Conservation (phyloP, 2,888 invertebrate genomes). For the Linnaemya vulpina region DNA sequence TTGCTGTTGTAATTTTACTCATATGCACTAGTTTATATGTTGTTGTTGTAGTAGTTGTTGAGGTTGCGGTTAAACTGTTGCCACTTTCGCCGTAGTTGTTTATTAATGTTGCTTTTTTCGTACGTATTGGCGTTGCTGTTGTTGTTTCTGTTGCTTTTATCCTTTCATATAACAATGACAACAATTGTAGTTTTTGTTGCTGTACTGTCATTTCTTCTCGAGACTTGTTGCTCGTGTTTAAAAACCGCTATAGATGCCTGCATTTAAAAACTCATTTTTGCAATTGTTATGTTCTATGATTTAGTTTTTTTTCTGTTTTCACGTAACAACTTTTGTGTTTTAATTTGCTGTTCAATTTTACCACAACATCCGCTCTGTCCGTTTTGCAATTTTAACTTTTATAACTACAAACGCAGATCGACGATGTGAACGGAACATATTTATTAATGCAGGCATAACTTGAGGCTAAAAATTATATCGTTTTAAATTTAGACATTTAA, state of each 20-base stretch:
- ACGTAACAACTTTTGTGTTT: conserved; percentile 35
- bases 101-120: conserved; percentile 45
- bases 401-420: neutral
- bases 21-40: conserved; percentile 40
- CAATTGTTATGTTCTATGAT: conserved; percentile 21
- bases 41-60: conserved; percentile 66
- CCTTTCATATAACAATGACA: conserved; percentile 55
- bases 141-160: conserved; percentile 52
- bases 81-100: conserved; percentile 36
- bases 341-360: conserved; percentile 42
- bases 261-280: conserved; percentile 44
- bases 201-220: conserved; percentile 58
- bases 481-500: neutral
- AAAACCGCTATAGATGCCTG: conserved; percentile 8
- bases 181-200: conserved; percentile 56
- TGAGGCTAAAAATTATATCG: neutral
- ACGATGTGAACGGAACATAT: neutral
- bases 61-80: conserved; percentile 55
- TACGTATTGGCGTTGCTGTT: conserved; percentile 51
- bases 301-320: conserved; percentile 26
- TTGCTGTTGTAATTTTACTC: conserved; percentile 71
- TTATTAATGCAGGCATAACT: neutral
- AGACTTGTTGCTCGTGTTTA: neutral
- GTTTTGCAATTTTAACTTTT: neutral
- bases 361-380: conserved; percentile 52